Conservation (phyloP, 2,113 vertebrate species). For the Poicephalus meyeri region DNA sequence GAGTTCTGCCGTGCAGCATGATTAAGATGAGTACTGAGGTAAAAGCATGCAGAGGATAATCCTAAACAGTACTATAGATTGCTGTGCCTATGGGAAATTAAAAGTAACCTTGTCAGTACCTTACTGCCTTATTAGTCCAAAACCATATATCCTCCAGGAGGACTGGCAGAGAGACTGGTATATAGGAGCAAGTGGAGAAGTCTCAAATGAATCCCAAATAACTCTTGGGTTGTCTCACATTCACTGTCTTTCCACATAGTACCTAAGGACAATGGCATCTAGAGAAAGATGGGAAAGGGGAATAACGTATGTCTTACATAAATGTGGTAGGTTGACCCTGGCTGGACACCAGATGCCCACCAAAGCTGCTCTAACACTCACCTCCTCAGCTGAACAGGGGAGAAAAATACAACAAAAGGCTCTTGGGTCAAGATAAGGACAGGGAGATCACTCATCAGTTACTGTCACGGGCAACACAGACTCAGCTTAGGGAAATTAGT, state of each 20-base stretch:
- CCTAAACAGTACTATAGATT: not conserved
- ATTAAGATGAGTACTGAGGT: not conserved
- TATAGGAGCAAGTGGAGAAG: not conserved
- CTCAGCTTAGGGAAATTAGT: not conserved
- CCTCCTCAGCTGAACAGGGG: not conserved
- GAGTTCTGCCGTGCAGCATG: not conserved
- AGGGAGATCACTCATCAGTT: not conserved
- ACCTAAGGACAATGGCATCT: not conserved
- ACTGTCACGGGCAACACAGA: not conserved
- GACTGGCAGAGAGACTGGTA: not conserved
- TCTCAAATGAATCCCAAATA: not conserved
- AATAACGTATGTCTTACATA: not conserved
- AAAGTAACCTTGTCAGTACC: not conserved
- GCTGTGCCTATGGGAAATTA: not conserved
- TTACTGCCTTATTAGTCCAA: not conserved
- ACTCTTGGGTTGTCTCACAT: not conserved
- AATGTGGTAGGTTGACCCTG: not conserved
- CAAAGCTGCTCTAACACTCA: not conserved
- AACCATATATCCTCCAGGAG: accelerated
- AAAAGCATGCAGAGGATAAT: not conserved
- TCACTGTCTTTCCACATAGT: not conserved
- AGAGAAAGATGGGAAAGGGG: not conserved
- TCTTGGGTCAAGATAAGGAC: not conserved
- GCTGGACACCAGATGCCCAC: not conserved
- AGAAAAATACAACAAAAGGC: not conserved